Conservation (phyloP, 2,888 invertebrate genomes). For the Apantesis nais region DNA sequence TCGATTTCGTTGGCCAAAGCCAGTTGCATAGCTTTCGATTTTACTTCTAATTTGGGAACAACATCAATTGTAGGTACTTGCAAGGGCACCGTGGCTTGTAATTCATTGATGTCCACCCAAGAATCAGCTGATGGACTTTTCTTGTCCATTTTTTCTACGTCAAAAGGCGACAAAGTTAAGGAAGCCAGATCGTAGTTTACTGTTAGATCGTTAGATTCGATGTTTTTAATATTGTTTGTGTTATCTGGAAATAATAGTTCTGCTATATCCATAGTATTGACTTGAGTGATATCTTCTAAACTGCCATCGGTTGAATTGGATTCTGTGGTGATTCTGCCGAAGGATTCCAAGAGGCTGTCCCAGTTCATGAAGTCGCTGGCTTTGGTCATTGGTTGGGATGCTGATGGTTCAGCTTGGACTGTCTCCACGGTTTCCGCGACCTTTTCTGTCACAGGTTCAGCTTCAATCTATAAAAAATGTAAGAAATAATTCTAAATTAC, state of each 20-base stretch:
- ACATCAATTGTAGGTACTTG: conserved; percentile 31
- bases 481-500: neutral
- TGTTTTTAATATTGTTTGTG: conserved; percentile 61
- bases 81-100: conserved; percentile 56
- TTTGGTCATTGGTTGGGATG: conserved; percentile 46
- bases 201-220: conserved; percentile 55
- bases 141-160: conserved; percentile 61
- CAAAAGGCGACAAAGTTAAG: conserved; percentile 64
- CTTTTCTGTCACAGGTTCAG: conserved; percentile 54
- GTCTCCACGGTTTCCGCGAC: conserved; percentile 28
- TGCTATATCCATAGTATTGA: conserved; percentile 73
- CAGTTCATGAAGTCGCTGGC: conserved; percentile 70
- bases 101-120: conserved; percentile 66
- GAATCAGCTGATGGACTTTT: conserved; percentile 49
- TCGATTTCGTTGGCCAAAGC: conserved; percentile 91
- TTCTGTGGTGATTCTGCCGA: conserved; percentile 77
- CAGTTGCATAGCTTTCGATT: conserved; percentile 87
- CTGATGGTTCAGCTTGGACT: conserved; percentile 11
- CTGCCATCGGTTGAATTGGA: conserved; percentile 77
- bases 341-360: conserved; percentile 79
- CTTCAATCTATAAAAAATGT: conserved; percentile 57
- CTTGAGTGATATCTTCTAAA: conserved; percentile 69
- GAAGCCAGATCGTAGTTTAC: conserved; percentile 73
- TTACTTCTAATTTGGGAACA: conserved; percentile 63
- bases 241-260: conserved; percentile 74